Percentiles rank a stretch among this genome's conserved stretches.
These are phyloP conservation scores for Saccopteryx bilineata DNA, from an alignment of 2,113 vertebrate species.

Conservation along the genomic window DNA sequence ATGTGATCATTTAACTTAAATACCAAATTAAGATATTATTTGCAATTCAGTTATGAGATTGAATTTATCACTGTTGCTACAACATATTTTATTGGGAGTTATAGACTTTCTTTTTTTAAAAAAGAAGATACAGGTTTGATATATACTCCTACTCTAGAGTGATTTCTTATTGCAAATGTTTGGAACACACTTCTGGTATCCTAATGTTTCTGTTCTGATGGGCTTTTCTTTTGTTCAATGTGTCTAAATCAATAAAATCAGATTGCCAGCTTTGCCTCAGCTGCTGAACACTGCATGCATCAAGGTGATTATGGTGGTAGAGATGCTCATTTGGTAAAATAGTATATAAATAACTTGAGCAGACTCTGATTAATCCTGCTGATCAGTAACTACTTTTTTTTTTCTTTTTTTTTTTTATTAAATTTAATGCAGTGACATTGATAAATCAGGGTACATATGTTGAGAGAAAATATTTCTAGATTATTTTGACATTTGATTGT, in stretches of 20 bases:
- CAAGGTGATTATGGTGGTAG: slow-evolving; percentile 61
- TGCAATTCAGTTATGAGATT: background rate
- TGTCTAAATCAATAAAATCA: slow-evolving; percentile 77
- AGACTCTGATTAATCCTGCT: slow-evolving; percentile 68
- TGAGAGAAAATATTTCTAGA: too few relatives aligned
- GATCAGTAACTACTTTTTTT: slow-evolving; percentile 55
- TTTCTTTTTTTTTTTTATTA: too few relatives aligned
- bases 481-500: too few relatives aligned
- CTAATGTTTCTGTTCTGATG: slow-evolving; percentile 52
- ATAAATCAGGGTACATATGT: too few relatives aligned
- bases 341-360: slow-evolving; percentile 77
- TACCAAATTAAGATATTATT: slow-evolving; percentile 33
- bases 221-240: slow-evolving; percentile 77
- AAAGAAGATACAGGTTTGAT: slow-evolving; percentile 2
- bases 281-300: slow-evolving; percentile 57
- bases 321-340: slow-evolving; percentile 61
- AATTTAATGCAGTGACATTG: too few relatives aligned
- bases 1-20: background rate
- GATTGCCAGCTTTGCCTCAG: slow-evolving; percentile 57
- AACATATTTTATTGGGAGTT: background rate
- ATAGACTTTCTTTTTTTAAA: background rate
- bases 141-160: slow-evolving; percentile 8
- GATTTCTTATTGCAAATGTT: slow-evolving; percentile 54
- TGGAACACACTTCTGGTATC: slow-evolving; percentile 50
- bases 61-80: background rate